Conservation (phyloP, 2,113 vertebrate species). For the Taxidea taxus region DNA sequence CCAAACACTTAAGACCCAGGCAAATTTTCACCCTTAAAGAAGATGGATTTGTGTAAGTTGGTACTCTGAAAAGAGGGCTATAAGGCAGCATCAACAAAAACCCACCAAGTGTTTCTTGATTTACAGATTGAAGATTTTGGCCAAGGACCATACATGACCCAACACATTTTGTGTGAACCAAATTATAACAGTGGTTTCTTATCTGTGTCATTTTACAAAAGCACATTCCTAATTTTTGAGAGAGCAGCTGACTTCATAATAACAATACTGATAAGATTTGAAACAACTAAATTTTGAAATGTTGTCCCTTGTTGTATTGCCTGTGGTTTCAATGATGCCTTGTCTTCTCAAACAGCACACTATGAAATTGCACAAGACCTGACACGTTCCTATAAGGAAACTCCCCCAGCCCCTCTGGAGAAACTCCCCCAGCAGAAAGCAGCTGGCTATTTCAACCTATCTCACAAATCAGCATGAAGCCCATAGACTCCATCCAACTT, state of each 20-base stretch:
- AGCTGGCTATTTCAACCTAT: too few species aligned
- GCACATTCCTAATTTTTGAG: neutral
- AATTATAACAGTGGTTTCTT: neutral
- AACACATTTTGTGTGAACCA: neutral
- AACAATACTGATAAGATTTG: neutral
- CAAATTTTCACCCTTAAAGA: too few species aligned
- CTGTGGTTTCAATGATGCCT: fast-evolving
- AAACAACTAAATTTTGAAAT: neutral
- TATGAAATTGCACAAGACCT: fast-evolving
- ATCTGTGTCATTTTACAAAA: neutral
- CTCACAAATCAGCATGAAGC: neutral
- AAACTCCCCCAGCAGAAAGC: too few species aligned
- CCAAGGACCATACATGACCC: fast-evolving
- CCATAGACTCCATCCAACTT: fast-evolving
- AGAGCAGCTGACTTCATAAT: neutral
- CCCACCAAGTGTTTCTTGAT: fast-evolving
- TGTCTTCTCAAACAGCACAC: neutral
- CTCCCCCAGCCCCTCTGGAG: fast-evolving
- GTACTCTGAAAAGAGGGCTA: neutral
- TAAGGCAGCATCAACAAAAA: fast-evolving
- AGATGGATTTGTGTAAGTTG: neutral
- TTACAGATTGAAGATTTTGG: neutral
- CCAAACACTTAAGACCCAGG: neutral
- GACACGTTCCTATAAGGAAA: fast-evolving
- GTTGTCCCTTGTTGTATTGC: neutral